Conservation (phyloP, 1,140 invertebrate genomes). For the Sminthurinus signatus region DNA sequence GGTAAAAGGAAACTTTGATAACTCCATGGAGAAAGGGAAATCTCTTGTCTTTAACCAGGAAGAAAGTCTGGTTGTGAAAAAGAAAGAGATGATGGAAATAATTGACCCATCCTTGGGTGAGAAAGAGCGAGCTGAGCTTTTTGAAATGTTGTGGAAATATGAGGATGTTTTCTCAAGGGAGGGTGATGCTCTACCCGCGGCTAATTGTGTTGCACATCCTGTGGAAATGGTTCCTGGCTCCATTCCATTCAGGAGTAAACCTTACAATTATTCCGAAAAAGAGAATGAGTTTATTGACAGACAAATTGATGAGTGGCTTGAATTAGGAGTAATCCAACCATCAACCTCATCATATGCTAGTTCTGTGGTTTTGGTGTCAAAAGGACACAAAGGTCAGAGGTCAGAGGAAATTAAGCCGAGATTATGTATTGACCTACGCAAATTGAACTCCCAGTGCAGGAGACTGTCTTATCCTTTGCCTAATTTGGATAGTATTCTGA, state of each 20-base stretch:
- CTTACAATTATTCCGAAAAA: conserved; percentile 40
- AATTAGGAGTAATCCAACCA: conserved; percentile 44
- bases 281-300: conserved; percentile 41
- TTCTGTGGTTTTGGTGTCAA: conserved; percentile 47
- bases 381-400: no score
- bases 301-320: conserved; percentile 45
- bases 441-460: conserved; percentile 46
- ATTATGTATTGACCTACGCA: conserved; percentile 49
- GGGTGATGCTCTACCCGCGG: no score
- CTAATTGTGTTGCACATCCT: conserved; percentile 25
- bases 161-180: no score
- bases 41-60: no score
- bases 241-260: conserved; percentile 41
- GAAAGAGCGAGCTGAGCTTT: no score
- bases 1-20: no score
- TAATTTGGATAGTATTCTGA: conserved; percentile 48
- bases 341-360: conserved; percentile 47
- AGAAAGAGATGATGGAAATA: no score
- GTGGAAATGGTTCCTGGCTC: no score
- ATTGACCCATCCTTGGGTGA: no score
- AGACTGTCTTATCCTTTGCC: conserved; percentile 49
- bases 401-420: conserved; percentile 46
- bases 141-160: no score
- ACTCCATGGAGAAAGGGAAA: no score
- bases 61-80: no score